A percentile compares a stretch with the other conserved stretches of the same genome.
Evolutionary conservation across 2,797 vertebrate species (phyloP).

Genomic region (Rhynchonycteris naso): DNA sequence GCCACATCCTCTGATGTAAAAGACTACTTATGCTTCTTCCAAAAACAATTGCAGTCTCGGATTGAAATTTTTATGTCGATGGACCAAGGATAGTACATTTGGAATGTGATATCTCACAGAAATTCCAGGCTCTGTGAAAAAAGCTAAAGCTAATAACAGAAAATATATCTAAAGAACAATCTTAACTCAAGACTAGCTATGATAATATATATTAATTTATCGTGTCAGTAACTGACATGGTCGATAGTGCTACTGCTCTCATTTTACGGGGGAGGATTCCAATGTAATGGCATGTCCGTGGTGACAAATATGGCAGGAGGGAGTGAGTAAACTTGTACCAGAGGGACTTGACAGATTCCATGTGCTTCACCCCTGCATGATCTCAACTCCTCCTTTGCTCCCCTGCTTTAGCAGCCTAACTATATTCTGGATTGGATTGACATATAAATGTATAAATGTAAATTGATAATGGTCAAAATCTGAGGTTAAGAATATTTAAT

Average conservation of each 20-base stretch:
- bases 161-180: not conserved
- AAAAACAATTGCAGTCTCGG: not conserved
- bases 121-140: not conserved
- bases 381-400: not conserved
- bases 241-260: not conserved
- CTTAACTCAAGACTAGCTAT: not conserved
- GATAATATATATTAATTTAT: not conserved
- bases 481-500: not conserved
- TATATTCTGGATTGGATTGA: not conserved
- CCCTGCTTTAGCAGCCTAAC: not conserved
- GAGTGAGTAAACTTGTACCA: not conserved
- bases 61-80: constrained; percentile 1
- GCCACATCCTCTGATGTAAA: not conserved
- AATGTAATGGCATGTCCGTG: not conserved
- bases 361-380: not conserved
- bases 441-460: not conserved
- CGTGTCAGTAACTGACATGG: not conserved
- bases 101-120: not conserved
- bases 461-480: not conserved
- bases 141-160: not conserved
- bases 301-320: not conserved
- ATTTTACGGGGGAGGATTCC: not conserved
- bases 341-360: not conserved
- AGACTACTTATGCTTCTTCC: not conserved
- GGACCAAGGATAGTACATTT: not conserved